A percentile compares a stretch with the other conserved stretches of the same genome.
Conservation (phyloP, 1,140 invertebrate genomes). For the Parasteatoda tepidariorum region DNA sequence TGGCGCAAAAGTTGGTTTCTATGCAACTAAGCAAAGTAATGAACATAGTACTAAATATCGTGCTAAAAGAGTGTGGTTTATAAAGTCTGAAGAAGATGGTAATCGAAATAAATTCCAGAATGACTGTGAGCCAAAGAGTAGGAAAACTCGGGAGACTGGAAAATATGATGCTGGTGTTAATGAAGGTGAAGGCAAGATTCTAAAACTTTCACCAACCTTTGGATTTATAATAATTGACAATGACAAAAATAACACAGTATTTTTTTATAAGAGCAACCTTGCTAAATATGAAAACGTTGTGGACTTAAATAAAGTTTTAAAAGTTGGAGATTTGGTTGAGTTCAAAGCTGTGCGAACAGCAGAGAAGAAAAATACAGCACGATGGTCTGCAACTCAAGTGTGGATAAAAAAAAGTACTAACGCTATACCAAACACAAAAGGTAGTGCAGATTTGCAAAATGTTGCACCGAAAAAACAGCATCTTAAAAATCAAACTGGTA, state of each 20-base stretch:
- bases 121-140: background rate
- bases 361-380: background rate
- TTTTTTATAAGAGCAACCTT: constrained; percentile 17
- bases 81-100: constrained; percentile 11
- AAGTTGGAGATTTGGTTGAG: constrained; percentile 13
- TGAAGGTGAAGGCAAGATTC: constrained; percentile 11
- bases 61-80: constrained; percentile 28
- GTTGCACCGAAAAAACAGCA: background rate
- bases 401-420: constrained; percentile 19
- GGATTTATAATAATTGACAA: constrained; percentile 28
- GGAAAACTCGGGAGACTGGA: constrained; percentile 26
- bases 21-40: background rate
- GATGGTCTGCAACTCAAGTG: constrained; percentile 43
- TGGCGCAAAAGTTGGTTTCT: constrained; percentile 22
- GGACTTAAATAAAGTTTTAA: constrained; percentile 27
- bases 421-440: background rate
- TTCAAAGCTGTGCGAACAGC: constrained; percentile 23
- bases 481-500: constrained; percentile 9
- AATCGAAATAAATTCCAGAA: background rate
- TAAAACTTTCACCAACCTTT: constrained; percentile 25
- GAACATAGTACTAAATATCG: constrained; percentile 16
- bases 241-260: constrained; percentile 14
- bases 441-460: background rate
- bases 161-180: constrained; percentile 18
- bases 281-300: constrained; percentile 19